phyloP scores from a whole-genome alignment of 2,797 vertebrate genomes.

The Pseudochirops cupreus region DNA sequence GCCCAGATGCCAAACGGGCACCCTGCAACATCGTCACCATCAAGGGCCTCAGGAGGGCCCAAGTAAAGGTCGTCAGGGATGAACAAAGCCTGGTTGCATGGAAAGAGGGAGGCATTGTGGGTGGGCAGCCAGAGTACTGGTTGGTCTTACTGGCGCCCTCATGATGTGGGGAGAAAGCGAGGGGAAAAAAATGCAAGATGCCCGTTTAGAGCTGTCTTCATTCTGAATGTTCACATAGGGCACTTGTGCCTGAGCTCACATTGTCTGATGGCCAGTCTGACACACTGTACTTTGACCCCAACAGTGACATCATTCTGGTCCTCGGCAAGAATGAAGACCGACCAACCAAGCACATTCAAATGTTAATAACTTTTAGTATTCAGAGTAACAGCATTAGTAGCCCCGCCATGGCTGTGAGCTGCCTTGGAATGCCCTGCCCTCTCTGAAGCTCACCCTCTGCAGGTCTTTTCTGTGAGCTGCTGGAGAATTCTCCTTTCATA shows the following conservation, averaged over 20 bases:
- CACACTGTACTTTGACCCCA: background rate
- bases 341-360: background rate
- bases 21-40: background rate
- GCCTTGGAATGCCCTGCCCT: background rate
- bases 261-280: background rate
- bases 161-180: background rate
- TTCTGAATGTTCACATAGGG: too few species aligned
- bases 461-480: background rate
- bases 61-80: background rate
- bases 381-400: background rate
- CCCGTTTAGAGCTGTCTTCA: too few species aligned
- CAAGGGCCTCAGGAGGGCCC: background rate
- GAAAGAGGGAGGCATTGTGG: background rate
- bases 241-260: background rate
- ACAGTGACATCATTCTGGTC: too few species aligned
- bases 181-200: background rate
- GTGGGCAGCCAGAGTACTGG: background rate
- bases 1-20: background rate
- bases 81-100: background rate
- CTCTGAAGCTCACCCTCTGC: background rate
- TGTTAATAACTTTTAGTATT: background rate
- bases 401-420: background rate
- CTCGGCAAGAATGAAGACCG: background rate
- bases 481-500: background rate
- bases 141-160: background rate